Base-by-base conservation (phyloP, 2,113 vertebrate species). In the Macrotus californicus region DNA sequence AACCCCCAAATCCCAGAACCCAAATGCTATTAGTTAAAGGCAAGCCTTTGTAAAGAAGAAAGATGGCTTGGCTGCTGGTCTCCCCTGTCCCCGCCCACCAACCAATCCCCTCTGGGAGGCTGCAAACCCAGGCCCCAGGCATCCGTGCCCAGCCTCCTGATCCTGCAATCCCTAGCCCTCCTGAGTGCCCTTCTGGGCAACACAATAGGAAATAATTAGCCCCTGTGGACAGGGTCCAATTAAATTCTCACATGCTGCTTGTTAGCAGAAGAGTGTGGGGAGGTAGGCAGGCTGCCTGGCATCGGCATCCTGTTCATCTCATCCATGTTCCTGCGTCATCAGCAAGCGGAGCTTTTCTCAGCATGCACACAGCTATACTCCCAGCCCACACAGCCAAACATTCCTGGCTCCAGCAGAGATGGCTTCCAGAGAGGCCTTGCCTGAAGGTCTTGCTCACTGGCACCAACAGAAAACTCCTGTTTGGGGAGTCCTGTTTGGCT, bases 221-320 rank as follows among this genome's bases (percentile, higher is more conserved):
- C 95, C 83, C 86, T 59, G 91, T 97, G 97, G 97, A 93, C 61
- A 52, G 41, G 5, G 0, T 56, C 96, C 96, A 95, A 21, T 95
- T 80, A 97, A 77, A 95, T 96, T 97, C 94, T 97, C 97, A 94
- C 92, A 95, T 92, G 91, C 64, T 91, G 79, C 92, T 93, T 70
- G 77, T 96, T 93, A 96, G 91, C 67, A 21, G 69, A 67, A 75
- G 88, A 52, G 80, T 19, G 56, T n/a, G 50, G 90, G 56, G 88
- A 75, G 85, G 94, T 67, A 75, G 82, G 92, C 72, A 7, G 77
- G 56, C 72, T 92, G 21, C 54, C 59, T 96, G 96, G 96, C 96
- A 95, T 85, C 69, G 7, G 22, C 92, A 90, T 95, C 95, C 91
- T 89, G 91, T 73, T 91, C 89, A 43, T 84, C 73, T 72, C 86